phyloP scores from a whole-genome alignment of 2,113 vertebrate genomes.

The Mesitornis unicolor region DNA sequence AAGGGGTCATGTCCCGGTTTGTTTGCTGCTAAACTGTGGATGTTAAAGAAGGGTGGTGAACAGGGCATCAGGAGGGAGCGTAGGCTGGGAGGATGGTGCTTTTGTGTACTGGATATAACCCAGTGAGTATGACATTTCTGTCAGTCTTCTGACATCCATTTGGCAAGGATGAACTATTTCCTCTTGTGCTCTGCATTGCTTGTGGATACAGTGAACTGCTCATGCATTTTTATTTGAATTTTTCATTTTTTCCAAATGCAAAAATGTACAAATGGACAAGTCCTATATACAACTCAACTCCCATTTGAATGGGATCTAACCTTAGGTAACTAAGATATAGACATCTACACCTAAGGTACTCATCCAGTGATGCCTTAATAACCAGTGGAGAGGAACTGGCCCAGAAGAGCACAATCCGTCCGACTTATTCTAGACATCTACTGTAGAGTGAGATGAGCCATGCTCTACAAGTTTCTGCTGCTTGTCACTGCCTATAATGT shows the following conservation, averaged over 20 bases:
- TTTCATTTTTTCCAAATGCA: background rate
- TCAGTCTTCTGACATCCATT: background rate
- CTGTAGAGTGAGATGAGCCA: background rate
- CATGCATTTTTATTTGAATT: background rate
- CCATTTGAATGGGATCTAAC: background rate
- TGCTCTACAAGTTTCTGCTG: background rate
- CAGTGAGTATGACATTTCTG: background rate
- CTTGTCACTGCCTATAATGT: background rate
- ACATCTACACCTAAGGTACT: background rate
- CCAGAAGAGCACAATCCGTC: background rate
- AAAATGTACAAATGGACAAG: background rate
- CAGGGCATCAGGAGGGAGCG: background rate
- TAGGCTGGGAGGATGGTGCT: background rate
- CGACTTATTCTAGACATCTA: background rate
- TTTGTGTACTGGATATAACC: background rate
- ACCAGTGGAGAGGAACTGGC: background rate
- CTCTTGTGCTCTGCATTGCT: background rate
- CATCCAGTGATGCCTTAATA: background rate
- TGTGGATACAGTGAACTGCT: background rate
- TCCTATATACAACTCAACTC: background rate
- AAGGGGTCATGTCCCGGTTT: background rate
- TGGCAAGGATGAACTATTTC: background rate
- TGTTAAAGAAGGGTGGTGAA: background rate
- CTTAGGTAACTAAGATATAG: background rate
- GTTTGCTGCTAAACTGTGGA: background rate